Evolutionary conservation across 64 coral and sea anemone species (phyloP), one percentile per base, ranked within the genome.

Genomic region (Cladopsammia gracilis): DNA sequence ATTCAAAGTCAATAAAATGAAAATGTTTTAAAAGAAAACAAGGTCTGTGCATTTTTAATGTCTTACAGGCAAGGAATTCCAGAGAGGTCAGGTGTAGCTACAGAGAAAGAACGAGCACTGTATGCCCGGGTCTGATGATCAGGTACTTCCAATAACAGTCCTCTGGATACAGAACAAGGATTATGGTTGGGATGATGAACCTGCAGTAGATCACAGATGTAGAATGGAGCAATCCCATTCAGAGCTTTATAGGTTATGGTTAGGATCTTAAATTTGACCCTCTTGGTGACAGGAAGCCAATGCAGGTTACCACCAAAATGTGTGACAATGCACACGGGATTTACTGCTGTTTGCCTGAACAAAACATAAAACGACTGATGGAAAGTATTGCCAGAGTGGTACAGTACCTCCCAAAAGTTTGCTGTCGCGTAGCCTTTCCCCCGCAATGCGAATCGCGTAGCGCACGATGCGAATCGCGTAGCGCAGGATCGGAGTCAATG

Each of bases 1-100:
- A 7, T 73, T 14, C 43, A 42, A 73, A 73, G 43, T 4, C 43
- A 46, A 73, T 46, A 42, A 43, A 73, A 73, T 42, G 9, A 42
- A 73, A 73, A 73, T 73, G 25, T 73, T n/a, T n/a, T n/a, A n/a
- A n/a, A n/a, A n/a, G n/a, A n/a, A n/a, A n/a, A n/a, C 71, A 73
- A 73, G 43, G 71, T 42, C 43, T 73, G 26, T 16, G 71, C 71
- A 13, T 73, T 73, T 73, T 73, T 73, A 45, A 48, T 73, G 1
- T 73, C 43, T 13, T n/a, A 73, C 71, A 10, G 71, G 34, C 26
- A 73, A 73, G 71, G 71, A 73, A 73, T 73, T 73, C 71, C 42
- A 73, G 25, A 65, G 18, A 65, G 62, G n/a, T n/a, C 43, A 44
- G 71, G 71, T 73, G 25, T 13, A 73, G 71, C 71, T 73, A 46